Percentiles rank a stretch among this genome's conserved stretches.
phyloP scores from a whole-genome alignment of 2,888 invertebrate genomes.

The Leptinotarsa juncta region DNA sequence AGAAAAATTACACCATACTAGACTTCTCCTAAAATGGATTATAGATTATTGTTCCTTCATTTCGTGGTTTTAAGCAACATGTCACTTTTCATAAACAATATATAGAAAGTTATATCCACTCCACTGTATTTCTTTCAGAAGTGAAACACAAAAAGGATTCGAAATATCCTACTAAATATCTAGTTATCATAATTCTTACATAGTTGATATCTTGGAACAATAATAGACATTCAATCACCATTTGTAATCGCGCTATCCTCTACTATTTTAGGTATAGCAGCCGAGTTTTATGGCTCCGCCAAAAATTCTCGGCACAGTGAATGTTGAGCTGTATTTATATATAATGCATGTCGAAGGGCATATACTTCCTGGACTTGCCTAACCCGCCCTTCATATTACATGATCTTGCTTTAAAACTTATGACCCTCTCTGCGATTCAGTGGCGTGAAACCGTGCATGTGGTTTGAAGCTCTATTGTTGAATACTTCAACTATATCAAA shows the following conservation, averaged over 20 bases:
- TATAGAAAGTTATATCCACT: too few relatives aligned
- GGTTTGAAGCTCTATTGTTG: background rate
- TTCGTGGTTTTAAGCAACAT: too few relatives aligned
- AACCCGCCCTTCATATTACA: constrained; percentile 29
- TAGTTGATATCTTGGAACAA: background rate
- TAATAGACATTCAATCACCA: background rate
- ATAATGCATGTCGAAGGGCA: constrained; percentile 24
- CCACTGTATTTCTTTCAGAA: too few relatives aligned
- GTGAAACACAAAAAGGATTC: background rate
- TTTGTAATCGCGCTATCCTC: background rate
- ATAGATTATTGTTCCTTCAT: too few relatives aligned
- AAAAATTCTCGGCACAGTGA: constrained; percentile 24
- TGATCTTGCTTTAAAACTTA: constrained; percentile 21
- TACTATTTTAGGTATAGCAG: background rate
- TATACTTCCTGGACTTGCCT: constrained; percentile 20
- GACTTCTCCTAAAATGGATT: too few relatives aligned
- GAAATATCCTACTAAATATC: background rate
- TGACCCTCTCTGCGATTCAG: constrained; percentile 8
- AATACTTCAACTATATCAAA: too few relatives aligned
- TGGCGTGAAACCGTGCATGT: background rate
- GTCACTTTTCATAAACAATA: too few relatives aligned
- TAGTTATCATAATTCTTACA: background rate
- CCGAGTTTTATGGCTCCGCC: constrained; percentile 6
- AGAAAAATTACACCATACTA: too few relatives aligned
- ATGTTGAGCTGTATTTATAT: constrained; percentile 21